These are phyloP conservation scores for Butastur rufipennis DNA, from an alignment of 2,113 vertebrate genomes.

Conservation along the genomic window DNA sequence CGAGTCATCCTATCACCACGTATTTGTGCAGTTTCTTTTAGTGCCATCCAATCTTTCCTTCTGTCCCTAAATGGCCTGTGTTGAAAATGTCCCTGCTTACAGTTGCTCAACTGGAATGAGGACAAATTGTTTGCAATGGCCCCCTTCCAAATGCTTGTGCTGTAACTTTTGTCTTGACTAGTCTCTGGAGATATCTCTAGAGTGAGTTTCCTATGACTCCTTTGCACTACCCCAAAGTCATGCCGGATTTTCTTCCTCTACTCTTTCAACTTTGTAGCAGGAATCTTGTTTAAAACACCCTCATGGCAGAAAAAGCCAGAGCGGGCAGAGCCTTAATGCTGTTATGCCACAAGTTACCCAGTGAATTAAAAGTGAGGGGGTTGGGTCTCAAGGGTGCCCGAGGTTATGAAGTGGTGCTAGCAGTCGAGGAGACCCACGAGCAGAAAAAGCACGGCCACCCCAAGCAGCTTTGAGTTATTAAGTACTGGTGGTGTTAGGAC, in stretches of 20 bases:
- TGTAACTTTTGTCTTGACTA: constrained; percentile 76
- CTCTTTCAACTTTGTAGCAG: neutral
- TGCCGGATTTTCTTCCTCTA: constrained; percentile 21
- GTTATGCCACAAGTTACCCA: constrained; percentile 7
- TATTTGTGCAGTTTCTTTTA: constrained; percentile 69
- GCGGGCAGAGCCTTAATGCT: neutral
- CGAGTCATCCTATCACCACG: constrained; percentile 62
- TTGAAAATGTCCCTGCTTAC: constrained; percentile 73
- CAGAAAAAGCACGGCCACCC: neutral
- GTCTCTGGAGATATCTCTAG: constrained; percentile 70
- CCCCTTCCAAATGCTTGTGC: constrained; percentile 71
- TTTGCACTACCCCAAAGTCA: constrained; percentile 38
- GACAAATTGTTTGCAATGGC: constrained; percentile 77
- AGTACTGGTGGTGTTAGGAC: neutral
- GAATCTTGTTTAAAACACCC: neutral
- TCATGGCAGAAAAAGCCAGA: neutral
- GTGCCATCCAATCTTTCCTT: constrained; percentile 71
- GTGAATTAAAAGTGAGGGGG: neutral
- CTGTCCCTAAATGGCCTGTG: constrained; percentile 76
- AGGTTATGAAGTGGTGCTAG: neutral
- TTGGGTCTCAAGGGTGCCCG: neutral
- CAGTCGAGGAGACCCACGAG: neutral
- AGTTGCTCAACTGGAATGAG: constrained; percentile 79
- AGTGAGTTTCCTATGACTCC: constrained; percentile 61
- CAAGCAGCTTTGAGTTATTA: neutral